Conservation (phyloP, 2,888 invertebrate genomes). For the Drosophila aldrichi region DNA sequence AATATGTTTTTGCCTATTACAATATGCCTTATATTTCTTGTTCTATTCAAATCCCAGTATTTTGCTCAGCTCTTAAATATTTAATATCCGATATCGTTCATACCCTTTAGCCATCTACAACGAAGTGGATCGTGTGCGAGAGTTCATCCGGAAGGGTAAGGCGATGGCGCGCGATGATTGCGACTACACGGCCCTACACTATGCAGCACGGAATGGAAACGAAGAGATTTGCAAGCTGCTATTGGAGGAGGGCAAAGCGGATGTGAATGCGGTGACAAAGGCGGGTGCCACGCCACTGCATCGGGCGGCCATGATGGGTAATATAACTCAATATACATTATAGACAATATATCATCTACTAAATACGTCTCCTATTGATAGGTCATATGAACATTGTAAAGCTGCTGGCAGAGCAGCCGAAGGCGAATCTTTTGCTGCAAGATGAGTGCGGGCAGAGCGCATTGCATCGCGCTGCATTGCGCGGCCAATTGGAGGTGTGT, state of each 20-base stretch:
- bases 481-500: slow-evolving; percentile 85
- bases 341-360: slow-evolving; percentile 30
- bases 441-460: slow-evolving; percentile 93
- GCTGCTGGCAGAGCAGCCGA: slow-evolving; percentile 87
- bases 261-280: slow-evolving; percentile 90
- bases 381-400: slow-evolving; percentile 89
- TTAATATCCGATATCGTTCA: not conserved
- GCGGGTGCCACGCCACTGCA: slow-evolving; percentile 94
- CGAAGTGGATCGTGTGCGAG: slow-evolving; percentile 88
- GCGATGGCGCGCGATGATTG: slow-evolving; percentile 89
- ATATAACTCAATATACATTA: slow-evolving; percentile 14
- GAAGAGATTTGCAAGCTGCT: slow-evolving; percentile 89
- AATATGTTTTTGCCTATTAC: too few species aligned
- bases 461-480: slow-evolving; percentile 90
- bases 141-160: slow-evolving; percentile 87
- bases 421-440: slow-evolving; percentile 88
- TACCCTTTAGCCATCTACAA: slow-evolving; percentile 89
- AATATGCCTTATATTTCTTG: too few species aligned
- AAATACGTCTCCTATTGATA: not conserved
- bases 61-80: too few species aligned
- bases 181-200: slow-evolving; percentile 95
- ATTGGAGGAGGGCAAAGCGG: slow-evolving; percentile 88
- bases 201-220: slow-evolving; percentile 94
- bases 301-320: slow-evolving; percentile 92
- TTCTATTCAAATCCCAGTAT: too few species aligned